These are phyloP conservation scores for Phocides pigmalion DNA, from an alignment of 1,140 invertebrate species.

Conservation along the genomic window DNA sequence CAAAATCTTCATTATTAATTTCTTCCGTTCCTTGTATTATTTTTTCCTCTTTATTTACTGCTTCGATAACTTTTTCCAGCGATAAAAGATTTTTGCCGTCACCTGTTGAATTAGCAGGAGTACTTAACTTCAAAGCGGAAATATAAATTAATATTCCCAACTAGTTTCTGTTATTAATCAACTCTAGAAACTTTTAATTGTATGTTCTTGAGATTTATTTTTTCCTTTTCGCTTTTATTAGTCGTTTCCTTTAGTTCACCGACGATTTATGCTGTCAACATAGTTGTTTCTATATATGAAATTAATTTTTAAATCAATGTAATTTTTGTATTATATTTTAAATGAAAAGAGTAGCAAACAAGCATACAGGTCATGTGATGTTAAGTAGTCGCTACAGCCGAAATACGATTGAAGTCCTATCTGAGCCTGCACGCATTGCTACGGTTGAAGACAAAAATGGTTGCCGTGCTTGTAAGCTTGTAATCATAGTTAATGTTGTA, in stretches of 20 bases:
- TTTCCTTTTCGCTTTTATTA: background rate
- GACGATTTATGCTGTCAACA: too few relatives aligned
- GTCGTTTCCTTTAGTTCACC: background rate
- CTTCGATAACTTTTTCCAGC: background rate
- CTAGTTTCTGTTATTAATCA: slow-evolving; percentile 24
- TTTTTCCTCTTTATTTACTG: background rate
- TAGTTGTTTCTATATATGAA: too few relatives aligned
- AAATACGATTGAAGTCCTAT: too few relatives aligned
- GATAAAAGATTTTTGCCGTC: background rate
- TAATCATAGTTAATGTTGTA: too few relatives aligned
- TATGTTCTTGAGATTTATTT: slow-evolving; percentile 6
- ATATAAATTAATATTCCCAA: slow-evolving; percentile 22
- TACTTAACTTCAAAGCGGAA: slow-evolving; percentile 14
- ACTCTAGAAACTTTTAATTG: slow-evolving; percentile 20
- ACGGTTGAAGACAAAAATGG: too few relatives aligned
- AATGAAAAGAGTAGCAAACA: too few relatives aligned
- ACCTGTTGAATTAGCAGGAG: slow-evolving; percentile 24
- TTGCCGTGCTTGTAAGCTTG: too few relatives aligned
- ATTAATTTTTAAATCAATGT: too few relatives aligned
- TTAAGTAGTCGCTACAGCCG: too few relatives aligned
- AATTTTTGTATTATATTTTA: too few relatives aligned
- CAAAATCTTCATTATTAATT: background rate
- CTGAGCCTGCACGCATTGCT: too few relatives aligned
- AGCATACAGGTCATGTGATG: too few relatives aligned
- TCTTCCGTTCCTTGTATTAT: background rate